phyloP scores from a whole-genome alignment of 1,140 invertebrate species.

The Drosophila parabipectinata region DNA sequence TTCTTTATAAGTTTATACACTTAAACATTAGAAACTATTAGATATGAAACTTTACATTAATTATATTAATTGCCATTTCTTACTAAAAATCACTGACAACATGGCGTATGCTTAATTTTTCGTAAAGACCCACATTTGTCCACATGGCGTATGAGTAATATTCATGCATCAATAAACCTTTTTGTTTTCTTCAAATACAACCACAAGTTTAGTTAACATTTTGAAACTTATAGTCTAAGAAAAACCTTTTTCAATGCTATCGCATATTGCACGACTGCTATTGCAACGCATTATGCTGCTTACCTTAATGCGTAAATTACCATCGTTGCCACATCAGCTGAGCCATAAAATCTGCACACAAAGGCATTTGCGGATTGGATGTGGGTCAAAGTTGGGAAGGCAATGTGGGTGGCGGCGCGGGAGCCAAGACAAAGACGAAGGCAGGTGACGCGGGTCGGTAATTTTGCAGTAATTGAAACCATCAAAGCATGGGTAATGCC shows the following conservation, averaged over 20 bases:
- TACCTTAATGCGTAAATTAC: slow-evolving; percentile 45
- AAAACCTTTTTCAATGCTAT: background rate
- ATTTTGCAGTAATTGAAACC: slow-evolving; percentile 77
- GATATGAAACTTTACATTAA: too few species aligned
- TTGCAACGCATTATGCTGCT: slow-evolving; percentile 4
- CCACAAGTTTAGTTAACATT: too few species aligned
- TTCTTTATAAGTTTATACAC: too few species aligned
- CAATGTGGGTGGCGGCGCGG: background rate
- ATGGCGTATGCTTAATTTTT: background rate
- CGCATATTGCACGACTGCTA: background rate
- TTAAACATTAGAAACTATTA: too few species aligned
- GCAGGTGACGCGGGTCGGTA: slow-evolving; percentile 35
- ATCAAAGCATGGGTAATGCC: slow-evolving; percentile 61
- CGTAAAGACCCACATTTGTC: background rate
- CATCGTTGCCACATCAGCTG: slow-evolving; percentile 53
- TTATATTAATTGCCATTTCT: too few species aligned
- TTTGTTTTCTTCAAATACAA: background rate
- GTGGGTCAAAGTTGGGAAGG: slow-evolving; percentile 38
- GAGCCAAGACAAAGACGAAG: slow-evolving; percentile 7
- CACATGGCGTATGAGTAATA: background rate
- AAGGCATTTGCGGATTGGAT: slow-evolving; percentile 39
- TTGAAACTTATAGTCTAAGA: background rate
- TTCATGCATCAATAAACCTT: background rate
- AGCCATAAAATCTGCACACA: slow-evolving; percentile 69
- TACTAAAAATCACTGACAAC: background rate